Evolutionary conservation across 2,797 vertebrate genomes (phyloP).

Genomic region (Pygocentrus nattereri): DNA sequence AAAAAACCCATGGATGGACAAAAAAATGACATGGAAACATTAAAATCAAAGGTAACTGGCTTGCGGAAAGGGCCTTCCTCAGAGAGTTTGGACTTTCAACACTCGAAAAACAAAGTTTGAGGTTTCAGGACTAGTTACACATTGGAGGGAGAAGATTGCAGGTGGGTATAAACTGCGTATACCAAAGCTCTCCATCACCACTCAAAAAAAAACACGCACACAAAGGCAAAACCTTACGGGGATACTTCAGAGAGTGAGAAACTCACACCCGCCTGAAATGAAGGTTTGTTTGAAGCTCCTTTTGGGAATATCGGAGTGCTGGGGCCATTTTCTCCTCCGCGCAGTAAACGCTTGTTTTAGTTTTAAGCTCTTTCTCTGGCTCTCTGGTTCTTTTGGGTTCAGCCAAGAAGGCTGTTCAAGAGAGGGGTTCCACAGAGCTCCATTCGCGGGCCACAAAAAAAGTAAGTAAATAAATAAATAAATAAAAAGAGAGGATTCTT

Average conservation of each 20-base stretch:
- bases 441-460: neutral
- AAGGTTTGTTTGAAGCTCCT: constrained; percentile 80
- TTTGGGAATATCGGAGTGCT: constrained; percentile 80
- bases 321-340: constrained; percentile 77
- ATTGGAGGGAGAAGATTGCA: neutral
- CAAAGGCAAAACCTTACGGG: constrained; percentile 71
- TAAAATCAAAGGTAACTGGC: neutral
- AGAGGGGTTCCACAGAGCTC: constrained; percentile 70
- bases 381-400: constrained; percentile 59
- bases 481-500: constrained; percentile 20
- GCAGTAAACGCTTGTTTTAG: constrained; percentile 79
- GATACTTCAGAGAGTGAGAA: constrained; percentile 77
- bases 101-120: constrained; percentile 14
- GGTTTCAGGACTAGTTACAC: constrained; percentile 17
- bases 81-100: constrained; percentile 14
- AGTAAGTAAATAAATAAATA: too few species aligned
- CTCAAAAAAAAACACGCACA: constrained; percentile 45
- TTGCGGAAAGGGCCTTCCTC: neutral
- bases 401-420: constrained; percentile 63
- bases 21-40: neutral
- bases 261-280: constrained; percentile 70
- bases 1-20: neutral
- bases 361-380: constrained; percentile 76
- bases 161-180: constrained; percentile 4
- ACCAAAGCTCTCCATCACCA: constrained; percentile 12